A percentile compares a stretch with the other conserved stretches of the same genome.
Evolutionary conservation across 2,797 vertebrate genomes (phyloP).

Genomic region (Sebastes minor): DNA sequence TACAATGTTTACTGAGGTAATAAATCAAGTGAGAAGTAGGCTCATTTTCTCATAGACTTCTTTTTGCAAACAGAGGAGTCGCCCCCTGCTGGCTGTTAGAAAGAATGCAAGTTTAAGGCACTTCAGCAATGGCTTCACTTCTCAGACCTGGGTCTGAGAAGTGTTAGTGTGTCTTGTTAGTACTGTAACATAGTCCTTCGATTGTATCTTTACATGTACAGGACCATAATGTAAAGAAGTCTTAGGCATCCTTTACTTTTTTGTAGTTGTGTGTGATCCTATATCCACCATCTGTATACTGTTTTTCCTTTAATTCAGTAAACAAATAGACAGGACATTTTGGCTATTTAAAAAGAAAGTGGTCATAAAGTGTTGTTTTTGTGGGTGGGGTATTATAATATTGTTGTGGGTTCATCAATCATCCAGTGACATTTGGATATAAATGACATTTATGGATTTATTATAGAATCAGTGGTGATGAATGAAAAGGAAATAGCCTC

Average conservation of each 20-base stretch:
- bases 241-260: neutral
- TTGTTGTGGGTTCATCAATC: neutral
- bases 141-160: too few species aligned
- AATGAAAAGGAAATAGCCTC: constrained; percentile 10
- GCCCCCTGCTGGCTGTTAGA: too few species aligned
- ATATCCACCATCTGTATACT: neutral
- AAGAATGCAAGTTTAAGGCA: too few species aligned
- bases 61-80: too few species aligned
- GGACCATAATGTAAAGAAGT: neutral
- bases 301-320: neutral
- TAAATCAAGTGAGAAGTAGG: too few species aligned
- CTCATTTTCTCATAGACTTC: too few species aligned
- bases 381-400: neutral
- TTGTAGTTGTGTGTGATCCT: neutral
- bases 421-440: neutral
- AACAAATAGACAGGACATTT: neutral
- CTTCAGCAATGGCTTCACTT: too few species aligned
- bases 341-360: neutral
- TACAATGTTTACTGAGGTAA: too few species aligned
- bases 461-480: neutral
- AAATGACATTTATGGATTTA: neutral
- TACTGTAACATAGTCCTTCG: neutral
- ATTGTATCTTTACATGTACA: neutral
- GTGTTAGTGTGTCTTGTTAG: too few species aligned
- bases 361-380: neutral